These are phyloP conservation scores for Drosophila guanche DNA, from an alignment of 1,140 invertebrate genomes.

Conservation along the genomic window DNA sequence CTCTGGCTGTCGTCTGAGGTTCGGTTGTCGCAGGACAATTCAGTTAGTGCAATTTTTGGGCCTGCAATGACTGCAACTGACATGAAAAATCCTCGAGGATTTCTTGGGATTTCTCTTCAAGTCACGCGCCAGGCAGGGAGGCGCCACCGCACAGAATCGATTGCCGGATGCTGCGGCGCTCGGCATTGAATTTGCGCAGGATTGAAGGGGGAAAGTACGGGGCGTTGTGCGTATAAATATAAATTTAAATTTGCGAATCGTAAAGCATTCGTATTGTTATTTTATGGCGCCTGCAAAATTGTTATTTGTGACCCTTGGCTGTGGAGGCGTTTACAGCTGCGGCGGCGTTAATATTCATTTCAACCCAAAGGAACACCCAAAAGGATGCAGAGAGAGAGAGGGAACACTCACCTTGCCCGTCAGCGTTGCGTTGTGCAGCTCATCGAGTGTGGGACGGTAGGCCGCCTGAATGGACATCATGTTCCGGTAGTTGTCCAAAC, in stretches of 20 bases:
- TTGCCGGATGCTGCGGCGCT: slow-evolving; percentile 12
- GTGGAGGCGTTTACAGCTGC: slow-evolving; percentile 24
- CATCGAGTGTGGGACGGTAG: slow-evolving; percentile 95
- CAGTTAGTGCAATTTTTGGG: slow-evolving; percentile 1
- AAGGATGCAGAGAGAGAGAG: too few species aligned
- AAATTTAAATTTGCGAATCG: slow-evolving; percentile 55
- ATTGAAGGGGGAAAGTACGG: slow-evolving; percentile 4
- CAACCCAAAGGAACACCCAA: neutral
- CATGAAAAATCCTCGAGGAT: slow-evolving; percentile 35
- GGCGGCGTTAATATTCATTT: slow-evolving; percentile 42
- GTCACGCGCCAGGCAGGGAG: slow-evolving; percentile 23
- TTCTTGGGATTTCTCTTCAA: slow-evolving; percentile 2
- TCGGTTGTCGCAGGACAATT: slow-evolving; percentile 5
- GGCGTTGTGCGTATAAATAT: slow-evolving; percentile 6
- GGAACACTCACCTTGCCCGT: slow-evolving; percentile 88
- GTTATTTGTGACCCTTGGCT: slow-evolving; percentile 41
- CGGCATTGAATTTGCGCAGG: slow-evolving; percentile 21
- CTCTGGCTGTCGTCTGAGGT: slow-evolving; percentile 1
- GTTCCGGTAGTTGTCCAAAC: slow-evolving; percentile 97
- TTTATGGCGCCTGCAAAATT: slow-evolving; percentile 50
- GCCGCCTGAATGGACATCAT: slow-evolving; percentile 95
- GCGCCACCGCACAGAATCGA: neutral
- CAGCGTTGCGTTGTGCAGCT: slow-evolving; percentile 94
- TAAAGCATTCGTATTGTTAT: slow-evolving; percentile 47
- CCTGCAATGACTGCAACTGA: slow-evolving; percentile 25